These are phyloP conservation scores for Lacanobia wlatinum DNA, from an alignment of 2,888 invertebrate species.

Conservation along the genomic window DNA sequence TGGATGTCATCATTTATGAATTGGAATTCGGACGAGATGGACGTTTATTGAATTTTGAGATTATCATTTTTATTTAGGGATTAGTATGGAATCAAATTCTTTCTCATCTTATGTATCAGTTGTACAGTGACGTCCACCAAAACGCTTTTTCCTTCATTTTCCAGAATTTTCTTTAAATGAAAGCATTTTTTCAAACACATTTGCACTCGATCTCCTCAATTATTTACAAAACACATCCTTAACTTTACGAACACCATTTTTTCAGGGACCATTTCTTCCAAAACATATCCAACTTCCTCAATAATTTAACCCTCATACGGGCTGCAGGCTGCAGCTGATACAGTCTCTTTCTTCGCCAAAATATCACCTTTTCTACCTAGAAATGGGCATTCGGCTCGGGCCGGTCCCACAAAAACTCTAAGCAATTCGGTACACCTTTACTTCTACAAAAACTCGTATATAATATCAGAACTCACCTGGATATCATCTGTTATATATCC, in stretches of 20 bases:
- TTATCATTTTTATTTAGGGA: constrained; percentile 8
- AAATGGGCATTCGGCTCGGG: neutral
- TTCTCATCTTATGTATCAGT: neutral
- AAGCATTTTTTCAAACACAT: neutral
- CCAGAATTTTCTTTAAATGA: neutral
- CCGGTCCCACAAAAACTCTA: constrained; percentile 39
- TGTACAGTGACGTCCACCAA: neutral
- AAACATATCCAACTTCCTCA: neutral
- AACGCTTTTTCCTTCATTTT: no score
- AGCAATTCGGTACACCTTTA: constrained; percentile 51
- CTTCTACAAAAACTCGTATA: constrained; percentile 40
- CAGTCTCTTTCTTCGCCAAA: constrained; percentile 4
- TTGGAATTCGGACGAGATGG: constrained; percentile 28
- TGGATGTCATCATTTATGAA: constrained; percentile 49
- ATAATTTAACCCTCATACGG: constrained; percentile 22
- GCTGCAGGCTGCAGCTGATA: constrained; percentile 42
- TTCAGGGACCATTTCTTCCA: neutral
- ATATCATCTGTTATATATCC: constrained; percentile 54
- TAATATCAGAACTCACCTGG: constrained; percentile 58
- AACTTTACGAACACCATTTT: neutral
- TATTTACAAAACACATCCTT: neutral
- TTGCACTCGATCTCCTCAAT: neutral
- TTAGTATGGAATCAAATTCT: constrained; percentile 1
- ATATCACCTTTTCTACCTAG: constrained; percentile 14
- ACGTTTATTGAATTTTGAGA: constrained; percentile 32